Evolutionary conservation across 1,140 invertebrate genomes (phyloP).

Genomic region (Kradibia gibbosae): DNA sequence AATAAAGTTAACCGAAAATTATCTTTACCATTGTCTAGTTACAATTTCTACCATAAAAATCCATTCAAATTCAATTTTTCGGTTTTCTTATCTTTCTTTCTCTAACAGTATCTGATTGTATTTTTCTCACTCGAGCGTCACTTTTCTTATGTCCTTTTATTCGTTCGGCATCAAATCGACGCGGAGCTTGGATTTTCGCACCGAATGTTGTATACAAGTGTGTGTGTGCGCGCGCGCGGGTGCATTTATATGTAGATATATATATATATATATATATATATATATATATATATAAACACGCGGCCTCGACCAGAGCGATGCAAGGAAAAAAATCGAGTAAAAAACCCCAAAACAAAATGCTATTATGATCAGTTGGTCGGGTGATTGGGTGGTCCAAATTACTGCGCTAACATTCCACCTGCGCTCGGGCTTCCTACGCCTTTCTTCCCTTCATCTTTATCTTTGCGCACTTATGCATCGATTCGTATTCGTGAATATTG

Average conservation of each 20-base stretch:
- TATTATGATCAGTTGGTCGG: constrained; percentile 66
- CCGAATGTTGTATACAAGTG: too few relatives aligned
- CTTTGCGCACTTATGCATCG: background rate
- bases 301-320: constrained; percentile 15
- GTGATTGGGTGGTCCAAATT: constrained; percentile 71
- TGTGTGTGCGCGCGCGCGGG: too few relatives aligned
- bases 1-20: background rate
- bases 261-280: too few relatives aligned
- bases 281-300: constrained; percentile 15
- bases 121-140: background rate
- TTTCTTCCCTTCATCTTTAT: background rate
- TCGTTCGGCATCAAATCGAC: constrained; percentile 23
- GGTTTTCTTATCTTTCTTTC: constrained; percentile 4
- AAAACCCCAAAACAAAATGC: constrained; percentile 68
- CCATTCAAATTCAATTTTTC: constrained; percentile 28
- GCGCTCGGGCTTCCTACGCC: background rate
- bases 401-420: constrained; percentile 56
- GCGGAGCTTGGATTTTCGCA: constrained; percentile 18
- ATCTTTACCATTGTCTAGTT: background rate
- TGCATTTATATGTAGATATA: too few relatives aligned
- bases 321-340: constrained; percentile 52
- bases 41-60: constrained; percentile 35
- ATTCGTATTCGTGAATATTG: background rate
- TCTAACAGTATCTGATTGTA: constrained; percentile 20
- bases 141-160: constrained; percentile 18